phyloP scores from a whole-genome alignment of 2,113 vertebrate genomes.

The Lynx canadensis region DNA sequence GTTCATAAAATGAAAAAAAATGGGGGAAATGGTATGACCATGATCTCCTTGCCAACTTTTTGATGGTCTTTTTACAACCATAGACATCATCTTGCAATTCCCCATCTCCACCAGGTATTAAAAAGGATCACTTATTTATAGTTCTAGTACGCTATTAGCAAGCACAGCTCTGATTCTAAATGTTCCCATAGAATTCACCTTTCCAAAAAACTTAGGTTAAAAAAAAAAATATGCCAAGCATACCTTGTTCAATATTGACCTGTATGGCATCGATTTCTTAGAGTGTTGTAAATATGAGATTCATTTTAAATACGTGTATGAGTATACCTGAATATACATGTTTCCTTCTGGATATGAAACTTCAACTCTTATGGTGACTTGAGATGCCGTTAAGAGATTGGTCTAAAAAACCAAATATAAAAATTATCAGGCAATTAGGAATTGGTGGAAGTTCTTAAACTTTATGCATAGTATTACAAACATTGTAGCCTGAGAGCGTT shows the following conservation, averaged over 20 bases:
- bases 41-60: neutral
- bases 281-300: neutral
- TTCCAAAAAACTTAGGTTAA: neutral
- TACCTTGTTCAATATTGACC: neutral
- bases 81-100: neutral
- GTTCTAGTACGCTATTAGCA: neutral
- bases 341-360: constrained; percentile 41
- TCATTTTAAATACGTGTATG: neutral
- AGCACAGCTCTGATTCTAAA: neutral
- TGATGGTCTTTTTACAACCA: neutral
- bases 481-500: neutral
- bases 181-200: neutral
- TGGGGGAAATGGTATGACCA: neutral
- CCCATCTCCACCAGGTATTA: neutral
- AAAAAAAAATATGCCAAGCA: neutral
- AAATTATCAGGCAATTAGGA: neutral
- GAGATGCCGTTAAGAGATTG: neutral
- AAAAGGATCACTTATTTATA: neutral
- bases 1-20: constrained; percentile 17
- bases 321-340: neutral
- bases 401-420: neutral
- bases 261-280: neutral
- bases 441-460: neutral
- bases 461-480: neutral
- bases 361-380: neutral